Base-by-base conservation (phyloP, 2,888 invertebrate species). In the Philonicus albiceps region DNA sequence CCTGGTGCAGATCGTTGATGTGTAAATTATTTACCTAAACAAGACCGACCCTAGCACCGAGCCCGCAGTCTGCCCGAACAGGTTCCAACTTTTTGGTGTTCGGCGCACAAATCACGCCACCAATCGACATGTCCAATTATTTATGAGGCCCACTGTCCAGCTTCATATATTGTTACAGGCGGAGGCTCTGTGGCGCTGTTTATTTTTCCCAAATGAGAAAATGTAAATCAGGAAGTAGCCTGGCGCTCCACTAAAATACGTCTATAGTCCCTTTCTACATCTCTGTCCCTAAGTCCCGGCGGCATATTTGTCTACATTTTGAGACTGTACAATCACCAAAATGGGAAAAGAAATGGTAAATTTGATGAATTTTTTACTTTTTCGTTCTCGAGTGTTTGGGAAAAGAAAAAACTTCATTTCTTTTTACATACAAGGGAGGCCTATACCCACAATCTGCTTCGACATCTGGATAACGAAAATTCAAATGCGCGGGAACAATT, bases 51-150 rank as follows among this genome's bases (percentile, higher is more conserved):
- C 64, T 27, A 64, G 64, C 19, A 19, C 74, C 7, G 74, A 31
- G 74, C 37, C 74, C 7, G 34, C 74, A 6, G 31, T 13, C 34
- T 8, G n/a, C 3, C 37, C 37, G 34, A 37, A 74, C 74, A 16
- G 74, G 74, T 74, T 74, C 34, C 31, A 74, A 34, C 19, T 74
- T 74, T 37, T 16, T 43, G 40, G 40, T 7, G 31, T 74, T 27
- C 74, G 27, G 30, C 1, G n/a, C 74, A 76, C 76, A 76, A 43
- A 76, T 40, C 76, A 34, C 75, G 75, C n/a, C 75, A 11, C 30
- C 34, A 31, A 75, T 75, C 75, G 75, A 75, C 37, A 76, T 76
- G 76, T 76, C 76, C 76, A 76, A 76, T 76, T 76, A 76, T 76
- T 76, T 76, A 76, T 76, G 76, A 75, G 34, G n/a, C 8, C 40